These are phyloP conservation scores for Embidobia sp. DNA, from an alignment of 2,888 invertebrate species.

Conservation along the genomic window DNA sequence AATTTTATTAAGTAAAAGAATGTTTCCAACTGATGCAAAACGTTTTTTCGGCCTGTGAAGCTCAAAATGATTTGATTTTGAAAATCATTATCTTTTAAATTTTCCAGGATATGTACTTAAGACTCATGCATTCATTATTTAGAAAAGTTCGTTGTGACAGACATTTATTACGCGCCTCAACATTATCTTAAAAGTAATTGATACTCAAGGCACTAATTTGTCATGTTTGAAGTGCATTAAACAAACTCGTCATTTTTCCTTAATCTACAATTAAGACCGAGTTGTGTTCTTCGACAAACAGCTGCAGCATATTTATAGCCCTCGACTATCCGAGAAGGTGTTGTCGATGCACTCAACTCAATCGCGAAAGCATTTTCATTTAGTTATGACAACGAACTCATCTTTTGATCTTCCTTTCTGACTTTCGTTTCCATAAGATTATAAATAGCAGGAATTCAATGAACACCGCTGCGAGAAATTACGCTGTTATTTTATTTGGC, in stretches of 20 bases:
- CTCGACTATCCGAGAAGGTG: slow-evolving; percentile 31
- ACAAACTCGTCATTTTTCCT: slow-evolving; percentile 49
- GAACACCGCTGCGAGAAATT: too few species aligned
- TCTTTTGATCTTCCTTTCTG: slow-evolving; percentile 15
- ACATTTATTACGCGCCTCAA: slow-evolving; percentile 6
- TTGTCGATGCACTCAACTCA: slow-evolving; percentile 23
- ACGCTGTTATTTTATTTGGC: too few species aligned
- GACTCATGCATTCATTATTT: slow-evolving; percentile 27
- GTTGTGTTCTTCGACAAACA: slow-evolving; percentile 43
- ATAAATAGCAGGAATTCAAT: too few species aligned
- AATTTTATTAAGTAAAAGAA: too few species aligned
- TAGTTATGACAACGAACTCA: slow-evolving; percentile 1
- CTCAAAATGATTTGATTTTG: too few species aligned
- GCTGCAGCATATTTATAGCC: slow-evolving; percentile 51
- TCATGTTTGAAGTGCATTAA: slow-evolving; percentile 48
- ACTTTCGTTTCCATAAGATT: too few species aligned
- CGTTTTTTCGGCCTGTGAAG: too few species aligned
- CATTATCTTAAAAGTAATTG: slow-evolving; percentile 44
- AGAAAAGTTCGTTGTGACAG: too few species aligned
- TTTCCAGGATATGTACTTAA: not conserved
- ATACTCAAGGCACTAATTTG: slow-evolving; percentile 45
- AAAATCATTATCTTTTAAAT: too few species aligned
- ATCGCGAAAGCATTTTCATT: slow-evolving; percentile 20
- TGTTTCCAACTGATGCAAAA: too few species aligned
- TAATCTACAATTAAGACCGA: slow-evolving; percentile 46